Evolutionary conservation across 1,140 invertebrate genomes (phyloP), one percentile per base, ranked within the genome.

Genomic region (Potamilus streckersoni): DNA sequence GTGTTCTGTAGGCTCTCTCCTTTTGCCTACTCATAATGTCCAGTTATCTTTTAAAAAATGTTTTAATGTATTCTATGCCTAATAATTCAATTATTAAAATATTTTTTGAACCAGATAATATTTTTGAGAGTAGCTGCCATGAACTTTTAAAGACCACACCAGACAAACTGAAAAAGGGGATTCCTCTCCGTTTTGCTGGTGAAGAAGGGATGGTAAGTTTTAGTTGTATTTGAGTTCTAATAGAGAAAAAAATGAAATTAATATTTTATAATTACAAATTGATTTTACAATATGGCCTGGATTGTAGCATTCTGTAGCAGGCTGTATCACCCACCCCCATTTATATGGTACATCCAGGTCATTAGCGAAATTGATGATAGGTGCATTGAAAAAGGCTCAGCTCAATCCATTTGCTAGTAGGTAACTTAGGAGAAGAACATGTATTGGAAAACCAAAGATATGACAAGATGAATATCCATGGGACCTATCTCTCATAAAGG

Each of bases 121-220:
- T 88, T 49, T 88, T 88, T 71, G 74, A 84, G 23, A 85, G 80
- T 58, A 88, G 87, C 69, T 88, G 87, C 79, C 73, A 84, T 17
- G 79, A 85, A 59, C 58, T 88, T 14, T 61, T 86, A 14, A 77
- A 79, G 38, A 79, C 69, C 59, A 71, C 71, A 62, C 79, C 96
- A 73, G 97, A 98, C 89, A 96, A 98, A 86, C 93, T 99, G 91
- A 93, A 97, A 59, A 97, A 97, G 91, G 92, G 96, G 78, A 91
- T 99, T 56, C 95, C 97, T 93, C 95, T 99, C 0, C 97, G 97
- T 90, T 98, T 99, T 88, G 93, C 94, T 69, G 95, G 95, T 8
- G 97, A 99, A 88, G 97, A 99, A 89, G 97, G 97, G 0, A 90
- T 98, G 38, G 97, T 88, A 72, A 72, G 72, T 79, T n/a, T 56